phyloP scores from a whole-genome alignment of 2,113 vertebrate species.

The Lampris incognitus region DNA sequence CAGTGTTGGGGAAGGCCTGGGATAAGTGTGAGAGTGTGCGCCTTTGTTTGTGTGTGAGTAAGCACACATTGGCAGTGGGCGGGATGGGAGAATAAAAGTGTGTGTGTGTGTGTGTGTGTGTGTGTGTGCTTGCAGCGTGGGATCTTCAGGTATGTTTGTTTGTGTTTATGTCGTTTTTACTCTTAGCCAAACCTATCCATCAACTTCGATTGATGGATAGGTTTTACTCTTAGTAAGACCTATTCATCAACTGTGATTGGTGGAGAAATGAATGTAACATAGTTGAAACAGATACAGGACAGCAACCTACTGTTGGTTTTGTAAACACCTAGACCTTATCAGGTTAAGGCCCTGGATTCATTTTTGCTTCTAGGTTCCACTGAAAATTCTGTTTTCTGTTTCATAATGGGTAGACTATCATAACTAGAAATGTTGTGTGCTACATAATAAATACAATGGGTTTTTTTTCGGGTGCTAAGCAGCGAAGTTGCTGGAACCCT shows the following conservation, averaged over 20 bases:
- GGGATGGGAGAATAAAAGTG: background rate
- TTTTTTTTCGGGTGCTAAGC: too few species aligned
- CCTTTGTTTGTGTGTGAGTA: background rate
- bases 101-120: background rate
- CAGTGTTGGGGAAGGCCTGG: constrained; percentile 31
- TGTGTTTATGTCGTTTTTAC: background rate
- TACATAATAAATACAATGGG: too few species aligned
- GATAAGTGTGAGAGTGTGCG: constrained; percentile 1
- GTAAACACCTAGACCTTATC: too few species aligned
- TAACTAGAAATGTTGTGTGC: too few species aligned
- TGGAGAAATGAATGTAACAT: background rate
- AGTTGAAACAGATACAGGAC: background rate
- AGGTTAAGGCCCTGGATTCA: too few species aligned
- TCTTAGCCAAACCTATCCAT: too few species aligned
- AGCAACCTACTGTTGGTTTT: too few species aligned
- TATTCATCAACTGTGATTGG: background rate
- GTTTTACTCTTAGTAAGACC: background rate
- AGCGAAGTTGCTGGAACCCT: too few species aligned
- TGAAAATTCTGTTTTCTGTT: too few species aligned
- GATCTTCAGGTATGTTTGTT: background rate
- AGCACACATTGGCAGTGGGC: background rate
- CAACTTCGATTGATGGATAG: background rate
- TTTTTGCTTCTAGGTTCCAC: too few species aligned
- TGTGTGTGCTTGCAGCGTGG: background rate
- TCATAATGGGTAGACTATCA: too few species aligned